Percentiles rank a stretch among this genome's conserved stretches.
Evolutionary conservation across 2,797 vertebrate species (phyloP).

Genomic region (Chrysocyon brachyurus): DNA sequence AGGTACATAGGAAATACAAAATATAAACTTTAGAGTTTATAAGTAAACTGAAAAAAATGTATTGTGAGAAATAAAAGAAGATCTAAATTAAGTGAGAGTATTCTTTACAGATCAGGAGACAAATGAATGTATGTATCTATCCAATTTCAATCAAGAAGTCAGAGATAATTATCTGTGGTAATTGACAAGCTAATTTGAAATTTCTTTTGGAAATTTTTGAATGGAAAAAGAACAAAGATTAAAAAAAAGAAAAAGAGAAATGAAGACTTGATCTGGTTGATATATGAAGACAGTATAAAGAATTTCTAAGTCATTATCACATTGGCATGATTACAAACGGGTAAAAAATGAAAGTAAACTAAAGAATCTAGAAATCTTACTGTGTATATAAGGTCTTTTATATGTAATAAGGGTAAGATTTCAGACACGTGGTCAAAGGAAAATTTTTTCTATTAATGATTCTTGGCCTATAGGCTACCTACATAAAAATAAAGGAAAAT

Average conservation of each 20-base stretch:
- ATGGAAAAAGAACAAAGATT: not conserved
- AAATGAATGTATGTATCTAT: not conserved
- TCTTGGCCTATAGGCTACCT: not conserved
- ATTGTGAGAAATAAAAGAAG: not conserved
- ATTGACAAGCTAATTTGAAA: not conserved
- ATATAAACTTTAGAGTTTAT: not conserved
- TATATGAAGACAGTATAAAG: not conserved
- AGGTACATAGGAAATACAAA: not conserved
- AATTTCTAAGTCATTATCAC: not conserved
- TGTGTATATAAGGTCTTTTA: not conserved
- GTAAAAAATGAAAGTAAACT: not conserved
- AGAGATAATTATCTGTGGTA: not conserved
- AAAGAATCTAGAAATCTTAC: not conserved
- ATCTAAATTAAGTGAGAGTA: not conserved
- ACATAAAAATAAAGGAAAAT: not conserved
- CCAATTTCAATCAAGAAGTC: not conserved
- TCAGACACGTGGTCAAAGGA: not conserved
- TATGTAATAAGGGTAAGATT: not conserved
- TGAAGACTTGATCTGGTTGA: not conserved
- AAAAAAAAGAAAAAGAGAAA: not conserved
- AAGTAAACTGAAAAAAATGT: not conserved
- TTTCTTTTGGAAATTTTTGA: slow-evolving; percentile 17
- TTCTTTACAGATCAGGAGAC: not conserved
- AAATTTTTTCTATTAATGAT: not conserved
- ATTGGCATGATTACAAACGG: not conserved